Evolutionary conservation across 2,888 invertebrate genomes (phyloP).

Genomic region (Hemithea aestivaria): DNA sequence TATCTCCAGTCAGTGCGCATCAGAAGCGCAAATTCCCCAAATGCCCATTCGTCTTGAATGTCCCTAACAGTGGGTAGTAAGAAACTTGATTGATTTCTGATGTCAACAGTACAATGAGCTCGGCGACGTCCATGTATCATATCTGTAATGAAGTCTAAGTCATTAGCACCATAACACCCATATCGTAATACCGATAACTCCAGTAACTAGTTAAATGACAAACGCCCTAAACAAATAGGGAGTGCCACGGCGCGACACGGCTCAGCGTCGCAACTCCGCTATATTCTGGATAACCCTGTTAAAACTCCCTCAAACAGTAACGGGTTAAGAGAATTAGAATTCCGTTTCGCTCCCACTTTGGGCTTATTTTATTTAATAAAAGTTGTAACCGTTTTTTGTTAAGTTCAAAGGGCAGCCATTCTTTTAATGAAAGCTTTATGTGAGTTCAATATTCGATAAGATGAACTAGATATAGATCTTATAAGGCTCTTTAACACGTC

Average conservation of each 20-base stretch:
- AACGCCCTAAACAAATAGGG: constrained; percentile 50
- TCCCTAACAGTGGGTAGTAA: constrained; percentile 10
- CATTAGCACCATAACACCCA: no score
- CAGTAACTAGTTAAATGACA: constrained; percentile 28
- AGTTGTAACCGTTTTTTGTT: constrained; percentile 22
- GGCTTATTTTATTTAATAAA: constrained; percentile 33
- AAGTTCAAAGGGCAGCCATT: constrained; percentile 18
- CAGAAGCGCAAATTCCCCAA: constrained; percentile 20
- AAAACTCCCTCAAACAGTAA: constrained; percentile 29
- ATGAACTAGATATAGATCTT: constrained; percentile 1
- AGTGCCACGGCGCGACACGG: constrained; percentile 18
- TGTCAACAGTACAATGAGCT: constrained; percentile 1
- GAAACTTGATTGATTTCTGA: constrained; percentile 16
- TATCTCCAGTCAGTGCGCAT: constrained; percentile 15
- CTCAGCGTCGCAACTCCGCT: constrained; percentile 27
- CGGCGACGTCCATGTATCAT: not conserved
- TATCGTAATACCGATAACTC: not conserved
- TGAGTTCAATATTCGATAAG: constrained; percentile 18
- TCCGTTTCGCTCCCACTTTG: constrained; percentile 26
- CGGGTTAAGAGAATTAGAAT: constrained; percentile 33
- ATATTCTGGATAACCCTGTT: constrained; percentile 33
- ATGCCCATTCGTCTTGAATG: constrained; percentile 17
- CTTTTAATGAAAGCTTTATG: constrained; percentile 26
- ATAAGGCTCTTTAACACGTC: not conserved
- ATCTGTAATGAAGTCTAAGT: no score